phyloP scores from a whole-genome alignment of 1,140 invertebrate species.

The Bicyclus anynana region DNA sequence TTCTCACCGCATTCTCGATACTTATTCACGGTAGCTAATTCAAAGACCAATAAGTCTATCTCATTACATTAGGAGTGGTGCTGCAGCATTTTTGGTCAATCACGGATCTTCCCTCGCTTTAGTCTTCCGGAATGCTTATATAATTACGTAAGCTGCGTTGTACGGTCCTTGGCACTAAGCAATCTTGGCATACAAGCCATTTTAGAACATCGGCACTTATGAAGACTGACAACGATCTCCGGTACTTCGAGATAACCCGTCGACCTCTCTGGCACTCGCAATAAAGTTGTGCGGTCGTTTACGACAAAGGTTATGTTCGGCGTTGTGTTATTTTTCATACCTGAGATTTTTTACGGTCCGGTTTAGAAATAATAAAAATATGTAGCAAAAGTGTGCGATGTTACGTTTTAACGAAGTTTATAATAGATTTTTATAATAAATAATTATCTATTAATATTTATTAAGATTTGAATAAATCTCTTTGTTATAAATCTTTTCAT shows the following conservation, averaged over 20 bases:
- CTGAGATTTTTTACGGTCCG: neutral
- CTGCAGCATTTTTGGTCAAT: slow-evolving; percentile 40
- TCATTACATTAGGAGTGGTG: slow-evolving; percentile 38
- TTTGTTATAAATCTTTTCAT: too few species aligned
- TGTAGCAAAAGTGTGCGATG: too few species aligned
- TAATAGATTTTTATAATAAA: too few species aligned
- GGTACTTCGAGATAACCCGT: slow-evolving; percentile 36
- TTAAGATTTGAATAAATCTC: too few species aligned
- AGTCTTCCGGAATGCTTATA: slow-evolving; percentile 26
- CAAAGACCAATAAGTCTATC: slow-evolving; percentile 41
- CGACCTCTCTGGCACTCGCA: slow-evolving; percentile 38
- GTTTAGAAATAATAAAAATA: too few species aligned
- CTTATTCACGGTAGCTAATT: slow-evolving; percentile 34
- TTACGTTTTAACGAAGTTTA: too few species aligned
- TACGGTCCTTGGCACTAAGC: slow-evolving; percentile 17
- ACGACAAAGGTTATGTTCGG: slow-evolving; percentile 15
- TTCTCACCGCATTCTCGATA: neutral
- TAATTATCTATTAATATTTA: too few species aligned
- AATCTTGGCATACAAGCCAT: slow-evolving; percentile 21
- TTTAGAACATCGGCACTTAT: slow-evolving; percentile 35
- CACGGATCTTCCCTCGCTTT: slow-evolving; percentile 30
- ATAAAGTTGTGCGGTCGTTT: slow-evolving; percentile 35
- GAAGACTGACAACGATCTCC: slow-evolving; percentile 41
- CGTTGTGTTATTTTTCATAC: slow-evolving; percentile 10
- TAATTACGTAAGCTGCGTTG: slow-evolving; percentile 36